A percentile compares a stretch with the other conserved stretches of the same genome.
Evolutionary conservation across 2,113 vertebrate species (phyloP).

Genomic region (Erinaceus europaeus): DNA sequence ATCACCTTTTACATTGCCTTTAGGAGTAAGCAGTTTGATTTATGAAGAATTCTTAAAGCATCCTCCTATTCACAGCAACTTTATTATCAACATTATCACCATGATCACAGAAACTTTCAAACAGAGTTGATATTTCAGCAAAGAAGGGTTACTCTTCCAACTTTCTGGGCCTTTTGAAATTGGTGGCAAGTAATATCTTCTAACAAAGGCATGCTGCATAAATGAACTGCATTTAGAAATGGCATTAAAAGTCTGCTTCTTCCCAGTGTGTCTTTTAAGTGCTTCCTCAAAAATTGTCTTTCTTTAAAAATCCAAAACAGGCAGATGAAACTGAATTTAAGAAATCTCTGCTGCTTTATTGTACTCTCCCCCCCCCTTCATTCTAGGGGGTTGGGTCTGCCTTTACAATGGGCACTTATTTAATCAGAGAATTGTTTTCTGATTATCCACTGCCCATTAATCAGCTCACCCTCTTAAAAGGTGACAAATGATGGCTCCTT

Average conservation of each 20-base stretch:
- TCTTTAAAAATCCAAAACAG: background rate
- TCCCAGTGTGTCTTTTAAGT: background rate
- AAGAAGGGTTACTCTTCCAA: background rate
- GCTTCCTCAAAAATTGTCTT: slow-evolving; percentile 2
- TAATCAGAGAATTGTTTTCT: slow-evolving; percentile 19
- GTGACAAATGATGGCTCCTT: slow-evolving; percentile 52
- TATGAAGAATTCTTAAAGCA: background rate
- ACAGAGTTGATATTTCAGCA: background rate
- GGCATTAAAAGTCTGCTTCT: background rate
- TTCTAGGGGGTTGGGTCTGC: background rate
- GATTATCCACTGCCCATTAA: slow-evolving; percentile 30
- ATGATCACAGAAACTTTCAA: background rate
- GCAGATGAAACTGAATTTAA: background rate
- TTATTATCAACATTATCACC: background rate
- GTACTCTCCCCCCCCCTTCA: too few relatives aligned
- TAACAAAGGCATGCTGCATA: background rate
- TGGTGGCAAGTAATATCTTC: background rate
- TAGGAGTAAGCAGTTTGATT: background rate
- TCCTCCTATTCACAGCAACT: background rate
- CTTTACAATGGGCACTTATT: background rate
- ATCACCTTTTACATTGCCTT: background rate
- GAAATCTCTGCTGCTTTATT: background rate
- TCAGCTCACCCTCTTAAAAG: slow-evolving; percentile 35
- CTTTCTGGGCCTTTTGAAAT: background rate
- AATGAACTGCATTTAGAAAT: background rate